phyloP scores from a whole-genome alignment of 1,140 invertebrate genomes.

The Bombus breviceps region DNA sequence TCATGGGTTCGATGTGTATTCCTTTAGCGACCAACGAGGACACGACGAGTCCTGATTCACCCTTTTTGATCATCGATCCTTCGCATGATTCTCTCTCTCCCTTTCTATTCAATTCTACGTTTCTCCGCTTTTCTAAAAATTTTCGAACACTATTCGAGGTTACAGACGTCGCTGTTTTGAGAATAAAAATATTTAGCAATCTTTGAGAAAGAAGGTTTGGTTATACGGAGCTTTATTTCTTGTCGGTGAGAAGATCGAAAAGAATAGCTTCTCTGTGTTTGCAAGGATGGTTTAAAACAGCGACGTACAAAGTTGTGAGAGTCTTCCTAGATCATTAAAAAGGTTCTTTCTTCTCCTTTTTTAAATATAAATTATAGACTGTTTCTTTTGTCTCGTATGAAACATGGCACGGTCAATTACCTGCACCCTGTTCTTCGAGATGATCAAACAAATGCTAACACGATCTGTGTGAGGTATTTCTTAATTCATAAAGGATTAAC shows the following conservation, averaged over 20 bases:
- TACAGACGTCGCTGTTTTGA: neutral
- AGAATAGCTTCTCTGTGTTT: neutral
- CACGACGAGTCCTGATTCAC: conserved; percentile 72
- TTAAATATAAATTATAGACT: neutral
- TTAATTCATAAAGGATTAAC: neutral
- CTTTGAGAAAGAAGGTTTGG: neutral
- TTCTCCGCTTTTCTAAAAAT: neutral
- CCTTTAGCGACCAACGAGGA: conserved; percentile 79
- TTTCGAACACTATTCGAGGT: neutral
- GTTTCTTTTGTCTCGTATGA: neutral
- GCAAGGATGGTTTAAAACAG: neutral
- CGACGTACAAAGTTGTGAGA: neutral
- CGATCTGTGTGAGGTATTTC: neutral
- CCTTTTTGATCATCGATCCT: conserved; percentile 30
- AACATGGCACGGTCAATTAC: neutral
- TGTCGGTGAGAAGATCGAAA: neutral
- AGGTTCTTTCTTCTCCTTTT: neutral
- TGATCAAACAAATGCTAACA: neutral
- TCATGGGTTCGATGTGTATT: conserved; percentile 24
- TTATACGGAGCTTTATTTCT: neutral
- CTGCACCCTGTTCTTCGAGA: neutral
- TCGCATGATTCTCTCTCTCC: neutral
- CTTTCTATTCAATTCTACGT: neutral
- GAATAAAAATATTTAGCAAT: neutral
- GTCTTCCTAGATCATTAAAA: no score